Base-by-base conservation (phyloP, 2,888 invertebrate species). In the Plebejus melissa region DNA sequence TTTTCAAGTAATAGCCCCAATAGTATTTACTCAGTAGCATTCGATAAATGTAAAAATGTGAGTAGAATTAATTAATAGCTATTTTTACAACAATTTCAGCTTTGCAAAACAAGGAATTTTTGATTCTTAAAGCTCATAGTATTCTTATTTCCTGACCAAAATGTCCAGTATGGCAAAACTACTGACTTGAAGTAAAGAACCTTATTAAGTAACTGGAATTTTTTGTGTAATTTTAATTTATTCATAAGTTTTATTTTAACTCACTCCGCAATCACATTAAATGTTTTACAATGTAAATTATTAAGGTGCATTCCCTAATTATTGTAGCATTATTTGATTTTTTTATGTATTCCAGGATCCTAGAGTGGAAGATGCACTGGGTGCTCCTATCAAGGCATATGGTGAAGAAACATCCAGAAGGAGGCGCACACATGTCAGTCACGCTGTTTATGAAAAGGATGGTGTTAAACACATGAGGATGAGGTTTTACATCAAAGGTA, bases 401-500 rank as follows among this genome's bases (percentile, higher is more conserved):
- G 98, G 98, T 0, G 98, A 98, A 87, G 97, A 97, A 86, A 96
- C 96, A 0, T 94, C 97, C 32, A 94, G 98, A 80, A 96, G 98
- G 65, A 94, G 98, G 78, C 94, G 98, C 69, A 95, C 97, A 79
- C 98, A 98, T 93, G 97, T 98, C 69, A 96, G 97, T 79, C 97
- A 98, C 90, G 91, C 95, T 71, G 92, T 95, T 69, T 98, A 96
- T 88, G 94, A 95, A 79, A 95, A 96, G 79, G 95, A 97, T 85
- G 98, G 97, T 28, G 94, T 95, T 16, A 95, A 96, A 79, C 96
- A 97, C 82, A 95, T 98, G 94, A 94, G 98, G 82, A 98, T 99
- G 97, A 95, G 96, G 84, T 99, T 98, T 89, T 97, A 98, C 84
- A 94, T 98, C 77, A 96, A 98, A 90, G 98, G 98, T 58, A 93